Evolutionary conservation across 2,888 invertebrate species (phyloP), one percentile per base, ranked within the genome.

Genomic region (Cheilosia scutellata): DNA sequence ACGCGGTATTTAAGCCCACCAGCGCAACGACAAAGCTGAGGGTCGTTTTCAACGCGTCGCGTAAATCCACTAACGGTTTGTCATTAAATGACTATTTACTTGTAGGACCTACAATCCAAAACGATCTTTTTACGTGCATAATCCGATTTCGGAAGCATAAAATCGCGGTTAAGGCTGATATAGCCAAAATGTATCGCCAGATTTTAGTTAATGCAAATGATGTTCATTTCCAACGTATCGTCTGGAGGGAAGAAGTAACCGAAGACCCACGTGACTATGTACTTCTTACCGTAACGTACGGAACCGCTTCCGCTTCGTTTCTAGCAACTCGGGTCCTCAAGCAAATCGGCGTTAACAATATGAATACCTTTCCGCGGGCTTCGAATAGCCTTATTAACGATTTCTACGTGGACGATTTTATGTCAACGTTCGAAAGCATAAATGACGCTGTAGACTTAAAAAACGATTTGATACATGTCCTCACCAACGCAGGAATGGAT

Each of bases 331-430:
- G 62, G n/a, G 63, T 57, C 9, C 20, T 63, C 4, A 71, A 71
- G 13, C 70, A 78, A 47, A 57, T 78, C 33, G 63, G 58, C 2
- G 5, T 63, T 2, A 58, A 58, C 13, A 51, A 57, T 25, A 47
- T 25, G 0, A 7, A 13, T 7, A 58, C 11, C 16, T 70, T 33
- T 70, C 57, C 77, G 3, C 25, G 16, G 5, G 62, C 63, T 25
- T 25, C 57, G 31, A 40, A 71, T n/a, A 40, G 55, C n/a, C 33
- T 78, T 16, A 47, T 74, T 16, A 37, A 75, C 5, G 57, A 82
- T 33, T 75, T 75, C 25, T 75, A 70, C 13, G 68, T 75, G 1
- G 75, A 75, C 29, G 72, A 80, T 37, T 68, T 31, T 4, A 68
- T 49, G 60, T 60, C 53, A 13, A 49, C 62, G 3, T 42, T 71